A percentile compares a stretch with the other conserved stretches of the same genome.
phyloP scores from a whole-genome alignment of 2,797 vertebrate species.

The Pyrocephalus nanus region DNA sequence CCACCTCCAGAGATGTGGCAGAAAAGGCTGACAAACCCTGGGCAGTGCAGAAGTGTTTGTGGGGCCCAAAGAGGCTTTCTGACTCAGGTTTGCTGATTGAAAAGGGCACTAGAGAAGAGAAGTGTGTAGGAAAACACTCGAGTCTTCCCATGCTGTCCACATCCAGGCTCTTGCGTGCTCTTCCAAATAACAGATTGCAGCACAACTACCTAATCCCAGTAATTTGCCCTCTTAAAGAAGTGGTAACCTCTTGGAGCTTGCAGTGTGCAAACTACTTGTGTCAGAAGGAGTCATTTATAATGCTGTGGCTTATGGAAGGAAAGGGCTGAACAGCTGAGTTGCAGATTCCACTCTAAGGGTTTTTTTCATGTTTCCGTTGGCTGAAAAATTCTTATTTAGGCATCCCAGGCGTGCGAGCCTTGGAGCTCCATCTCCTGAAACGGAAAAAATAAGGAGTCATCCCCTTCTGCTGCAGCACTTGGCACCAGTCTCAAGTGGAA shows the following conservation, averaged over 20 bases:
- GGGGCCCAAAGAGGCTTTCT: not conserved
- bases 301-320: not conserved
- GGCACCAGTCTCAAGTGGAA: slow-evolving; percentile 42
- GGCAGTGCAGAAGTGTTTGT: not conserved
- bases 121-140: not conserved
- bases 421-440: slow-evolving; percentile 15
- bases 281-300: not conserved
- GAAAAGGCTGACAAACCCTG: not conserved
- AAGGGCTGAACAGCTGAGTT: slow-evolving; percentile 10
- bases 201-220: not conserved
- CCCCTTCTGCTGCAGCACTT: slow-evolving; percentile 46
- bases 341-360: not conserved
- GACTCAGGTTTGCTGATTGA: not conserved
- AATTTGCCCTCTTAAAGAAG: not conserved
- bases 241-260: not conserved
- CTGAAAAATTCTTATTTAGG: slow-evolving; percentile 27
- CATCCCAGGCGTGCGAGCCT: slow-evolving; percentile 5
- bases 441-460: slow-evolving; percentile 8
- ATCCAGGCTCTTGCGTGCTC: not conserved
- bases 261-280: not conserved
- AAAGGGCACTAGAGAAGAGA: not conserved
- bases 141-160: not conserved
- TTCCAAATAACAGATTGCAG: not conserved
- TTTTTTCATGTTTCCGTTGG: not conserved
- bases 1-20: not conserved